A percentile compares a stretch with the other conserved stretches of the same genome.
These are phyloP conservation scores for Empis stercorea DNA, from an alignment of 2,888 invertebrate genomes.

Conservation along the genomic window DNA sequence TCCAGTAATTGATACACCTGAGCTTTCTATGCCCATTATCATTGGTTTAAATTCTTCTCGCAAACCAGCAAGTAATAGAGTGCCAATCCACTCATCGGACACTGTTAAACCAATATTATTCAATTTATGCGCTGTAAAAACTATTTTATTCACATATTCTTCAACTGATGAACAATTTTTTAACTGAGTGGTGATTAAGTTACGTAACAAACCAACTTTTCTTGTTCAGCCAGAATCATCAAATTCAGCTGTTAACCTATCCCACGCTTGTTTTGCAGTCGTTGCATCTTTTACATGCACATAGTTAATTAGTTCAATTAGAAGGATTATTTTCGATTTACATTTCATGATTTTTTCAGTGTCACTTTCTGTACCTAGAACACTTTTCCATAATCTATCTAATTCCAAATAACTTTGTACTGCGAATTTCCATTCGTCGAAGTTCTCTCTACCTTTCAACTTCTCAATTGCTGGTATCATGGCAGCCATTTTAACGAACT, in stretches of 20 bases:
- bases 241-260: conserved; percentile 16
- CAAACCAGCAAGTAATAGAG: conserved; percentile 21
- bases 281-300: conserved; percentile 17
- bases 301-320: conserved; percentile 17
- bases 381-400: conserved; percentile 6
- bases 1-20: too few relatives aligned
- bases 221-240: conserved; percentile 21
- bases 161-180: conserved; percentile 17
- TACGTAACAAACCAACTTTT: conserved; percentile 18
- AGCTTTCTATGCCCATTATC: too few relatives aligned
- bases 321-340: too few relatives aligned
- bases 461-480: too few relatives aligned
- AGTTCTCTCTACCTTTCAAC: conserved; percentile 6
- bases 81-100: too few relatives aligned
- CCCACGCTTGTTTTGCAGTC: conserved; percentile 19
- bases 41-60: conserved; percentile 21
- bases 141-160: conserved; percentile 19
- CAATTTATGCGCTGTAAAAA: conserved; percentile 21
- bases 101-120: too few relatives aligned
- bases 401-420: conserved; percentile 2
- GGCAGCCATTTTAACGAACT: too few relatives aligned
- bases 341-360: neutral
- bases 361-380: neutral
- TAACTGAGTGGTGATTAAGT: conserved; percentile 12
- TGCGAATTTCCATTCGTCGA: conserved; percentile 8